A percentile compares a stretch with the other conserved stretches of the same genome.
phyloP scores from a whole-genome alignment of 2,888 invertebrate genomes.

The Protonemura montana region DNA sequence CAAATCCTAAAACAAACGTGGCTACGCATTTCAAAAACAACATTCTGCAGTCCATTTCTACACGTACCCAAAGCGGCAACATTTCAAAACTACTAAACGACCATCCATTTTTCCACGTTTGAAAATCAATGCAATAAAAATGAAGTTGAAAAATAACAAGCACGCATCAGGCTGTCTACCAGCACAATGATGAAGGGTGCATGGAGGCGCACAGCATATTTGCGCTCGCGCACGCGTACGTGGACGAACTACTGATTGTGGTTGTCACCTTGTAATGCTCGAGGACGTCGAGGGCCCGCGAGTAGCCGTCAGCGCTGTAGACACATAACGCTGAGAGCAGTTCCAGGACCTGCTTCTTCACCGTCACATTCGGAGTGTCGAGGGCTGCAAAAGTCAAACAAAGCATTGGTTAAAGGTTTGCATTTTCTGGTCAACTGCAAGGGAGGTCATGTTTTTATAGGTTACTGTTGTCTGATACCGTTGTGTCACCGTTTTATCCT shows the following conservation, averaged over 20 bases:
- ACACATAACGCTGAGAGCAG: constrained; percentile 92
- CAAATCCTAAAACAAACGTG: neutral
- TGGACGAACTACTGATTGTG: neutral
- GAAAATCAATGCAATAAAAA: neutral
- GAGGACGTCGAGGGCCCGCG: constrained; percentile 86
- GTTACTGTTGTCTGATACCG: too few species aligned
- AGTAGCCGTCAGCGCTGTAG: constrained; percentile 89
- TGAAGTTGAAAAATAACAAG: neutral
- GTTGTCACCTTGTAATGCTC: constrained; percentile 87
- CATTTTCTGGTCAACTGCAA: too few species aligned
- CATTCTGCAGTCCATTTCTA: neutral
- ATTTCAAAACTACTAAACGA: neutral
- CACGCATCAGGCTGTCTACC: neutral
- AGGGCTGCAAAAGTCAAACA: constrained; percentile 67
- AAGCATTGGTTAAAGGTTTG: neutral
- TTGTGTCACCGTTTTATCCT: too few species aligned
- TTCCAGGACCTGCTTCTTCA: constrained; percentile 97
- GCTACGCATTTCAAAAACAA: too few species aligned
- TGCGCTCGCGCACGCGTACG: neutral
- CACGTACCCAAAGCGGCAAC: neutral
- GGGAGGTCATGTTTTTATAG: too few species aligned
- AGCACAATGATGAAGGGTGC: neutral
- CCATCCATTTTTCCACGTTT: neutral
- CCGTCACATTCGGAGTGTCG: constrained; percentile 87
- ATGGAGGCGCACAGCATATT: neutral